Conservation (phyloP, 2,113 vertebrate genomes). For the Vulpes ferrilata region DNA sequence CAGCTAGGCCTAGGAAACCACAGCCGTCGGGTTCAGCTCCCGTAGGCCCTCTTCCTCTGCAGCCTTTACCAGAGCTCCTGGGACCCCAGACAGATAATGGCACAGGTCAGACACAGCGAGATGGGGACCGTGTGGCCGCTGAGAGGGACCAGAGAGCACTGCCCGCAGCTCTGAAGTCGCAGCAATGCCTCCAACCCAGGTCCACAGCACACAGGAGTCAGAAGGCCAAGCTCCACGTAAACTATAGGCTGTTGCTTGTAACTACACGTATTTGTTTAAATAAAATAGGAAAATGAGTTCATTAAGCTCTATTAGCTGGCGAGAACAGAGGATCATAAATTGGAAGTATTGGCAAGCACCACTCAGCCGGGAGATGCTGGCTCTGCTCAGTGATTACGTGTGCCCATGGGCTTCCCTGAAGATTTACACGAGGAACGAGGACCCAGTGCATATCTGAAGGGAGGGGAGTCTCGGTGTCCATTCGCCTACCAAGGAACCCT, state of each 20-base stretch:
- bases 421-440: not conserved
- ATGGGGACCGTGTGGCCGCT: rapidly evolving
- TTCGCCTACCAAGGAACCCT: not conserved
- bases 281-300: slow-evolving; percentile 64
- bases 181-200: rapidly evolving
- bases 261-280: slow-evolving; percentile 52
- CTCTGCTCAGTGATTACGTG: not conserved
- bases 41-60: not conserved
- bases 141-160: not conserved
- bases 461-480: not conserved
- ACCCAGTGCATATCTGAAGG: not conserved
- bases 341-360: not conserved
- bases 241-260: not conserved
- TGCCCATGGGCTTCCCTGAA: not conserved
- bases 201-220: rapidly evolving
- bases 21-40: rapidly evolving
- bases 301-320: slow-evolving; percentile 54
- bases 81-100: not conserved
- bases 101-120: not conserved
- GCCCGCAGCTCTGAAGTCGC: no score
- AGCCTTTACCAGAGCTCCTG: not conserved
- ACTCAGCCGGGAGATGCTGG: not conserved
- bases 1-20: not conserved
- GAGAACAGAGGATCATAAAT: slow-evolving; percentile 34
- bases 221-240: not conserved